Base-by-base conservation (phyloP, 2,888 invertebrate genomes). In the Nudaria mundana region DNA sequence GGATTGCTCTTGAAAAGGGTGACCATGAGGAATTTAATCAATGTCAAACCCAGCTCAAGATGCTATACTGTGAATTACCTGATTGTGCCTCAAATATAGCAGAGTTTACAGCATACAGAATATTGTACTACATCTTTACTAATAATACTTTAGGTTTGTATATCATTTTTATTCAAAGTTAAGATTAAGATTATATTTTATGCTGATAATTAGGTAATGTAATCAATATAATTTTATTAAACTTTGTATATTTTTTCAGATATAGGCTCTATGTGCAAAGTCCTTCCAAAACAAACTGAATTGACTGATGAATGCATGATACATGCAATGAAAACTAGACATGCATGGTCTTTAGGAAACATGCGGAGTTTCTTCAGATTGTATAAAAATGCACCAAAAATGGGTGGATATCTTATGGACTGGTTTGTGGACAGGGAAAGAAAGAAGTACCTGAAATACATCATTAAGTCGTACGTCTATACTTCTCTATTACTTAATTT, bases 1-100 rank as follows among this genome's bases (percentile, higher is more conserved):
- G 98, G 38, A 97, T 99, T 68, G 98, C 99, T 33, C 91, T 99
- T 77, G 99, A 99, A 81, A 98, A 96, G 86, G 97, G 97, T 36
- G 99, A 99, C 76, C 98, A 98, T 77, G 98, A 98, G 74, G 99
- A 99, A 79, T 99, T 99, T 76, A 99, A 99, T 90, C 99, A 99
- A 81, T 99, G 99, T 76, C 99, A 99, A 87, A 98, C 98, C 8
- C 99, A 99, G 86, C 90, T 99, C 37, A 97, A 97, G 90, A 95
- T 97, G 92, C 91, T 99, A 20, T 99, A 99, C 78, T 85, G 92
- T 51, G 96, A 97, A 79, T 83, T 95, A 45, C 94, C 93, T 20
- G 90, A 92, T 14, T 64, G 78, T 42, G 91, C 91, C 45, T 89
- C 88, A 32, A 96, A 98, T 89, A 91, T 93, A 48, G 91, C 94